Percentiles rank a stretch among this genome's conserved stretches.
Evolutionary conservation across 92 coral and sea anemone genomes (phyloP).

Genomic region (Phymanthus crucifer): DNA sequence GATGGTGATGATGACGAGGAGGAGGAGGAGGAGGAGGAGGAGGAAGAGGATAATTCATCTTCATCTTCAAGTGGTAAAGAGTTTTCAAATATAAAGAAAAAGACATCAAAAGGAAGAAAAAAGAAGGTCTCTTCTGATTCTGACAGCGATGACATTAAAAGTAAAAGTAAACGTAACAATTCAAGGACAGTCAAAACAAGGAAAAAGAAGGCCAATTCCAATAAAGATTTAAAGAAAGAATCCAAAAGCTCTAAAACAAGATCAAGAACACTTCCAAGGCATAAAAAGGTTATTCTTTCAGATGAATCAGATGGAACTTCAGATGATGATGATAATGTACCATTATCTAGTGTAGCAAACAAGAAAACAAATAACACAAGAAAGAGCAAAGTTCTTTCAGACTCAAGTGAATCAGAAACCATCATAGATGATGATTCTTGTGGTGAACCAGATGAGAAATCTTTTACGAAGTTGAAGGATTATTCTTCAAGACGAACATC

Average conservation of each 20-base stretch:
- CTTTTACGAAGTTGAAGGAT: background rate
- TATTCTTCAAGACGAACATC: slow-evolving; percentile 16
- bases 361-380: slow-evolving; percentile 8
- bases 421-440: slow-evolving; percentile 26
- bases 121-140: slow-evolving; percentile 15
- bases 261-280: background rate
- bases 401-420: slow-evolving; percentile 9
- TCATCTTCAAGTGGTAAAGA: background rate
- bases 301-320: slow-evolving; percentile 3
- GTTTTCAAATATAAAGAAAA: background rate
- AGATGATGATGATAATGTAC: slow-evolving; percentile 20
- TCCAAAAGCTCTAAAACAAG: slow-evolving; percentile 8
- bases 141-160: slow-evolving; percentile 19
- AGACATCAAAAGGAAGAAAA: background rate
- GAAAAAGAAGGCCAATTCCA: background rate
- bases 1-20: slow-evolving; percentile 62
- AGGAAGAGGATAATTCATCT: slow-evolving; percentile 4
- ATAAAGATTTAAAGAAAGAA: background rate
- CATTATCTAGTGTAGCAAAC: slow-evolving; percentile 8
- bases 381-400: slow-evolving; percentile 16
- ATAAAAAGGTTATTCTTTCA: slow-evolving; percentile 6
- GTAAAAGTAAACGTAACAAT: slow-evolving; percentile 12
- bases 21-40: slow-evolving; percentile 10
- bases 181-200: slow-evolving; percentile 7
- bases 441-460: slow-evolving; percentile 4